Percentiles rank a stretch among this genome's conserved stretches.
These are phyloP conservation scores for Drosophila tanythrix DNA, from an alignment of 2,888 invertebrate species.

Conservation along the genomic window DNA sequence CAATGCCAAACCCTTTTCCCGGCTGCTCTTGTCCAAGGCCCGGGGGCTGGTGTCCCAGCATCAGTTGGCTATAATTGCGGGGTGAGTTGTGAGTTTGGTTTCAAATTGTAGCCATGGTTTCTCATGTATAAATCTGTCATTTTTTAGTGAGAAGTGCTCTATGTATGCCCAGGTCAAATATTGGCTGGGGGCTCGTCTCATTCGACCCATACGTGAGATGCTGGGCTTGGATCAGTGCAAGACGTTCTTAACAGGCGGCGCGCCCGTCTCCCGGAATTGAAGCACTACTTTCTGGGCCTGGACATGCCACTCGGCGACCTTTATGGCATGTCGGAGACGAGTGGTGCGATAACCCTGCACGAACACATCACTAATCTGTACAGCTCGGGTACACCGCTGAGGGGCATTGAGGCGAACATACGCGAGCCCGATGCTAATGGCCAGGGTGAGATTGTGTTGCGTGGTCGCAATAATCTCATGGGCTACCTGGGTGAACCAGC, in stretches of 20 bases:
- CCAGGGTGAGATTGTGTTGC: constrained; percentile 92
- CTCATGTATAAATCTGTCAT: too few relatives aligned
- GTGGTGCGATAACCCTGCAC: constrained; percentile 88
- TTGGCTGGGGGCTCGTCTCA: constrained; percentile 86
- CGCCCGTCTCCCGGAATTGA: constrained; percentile 92
- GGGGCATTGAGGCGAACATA: constrained; percentile 89
- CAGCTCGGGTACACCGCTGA: constrained; percentile 89
- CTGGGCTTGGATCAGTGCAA: constrained; percentile 91
- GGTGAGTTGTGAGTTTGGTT: constrained; percentile 81
- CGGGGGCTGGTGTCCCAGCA: constrained; percentile 87
- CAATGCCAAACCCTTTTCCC: constrained; percentile 89
- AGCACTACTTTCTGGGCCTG: constrained; percentile 93
- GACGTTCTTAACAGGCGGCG: constrained; percentile 91
- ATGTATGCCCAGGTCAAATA: constrained; percentile 58
- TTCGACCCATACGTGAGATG: constrained; percentile 90
- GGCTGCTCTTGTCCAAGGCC: constrained; percentile 89
- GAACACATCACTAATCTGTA: constrained; percentile 85
- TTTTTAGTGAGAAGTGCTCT: constrained; percentile 41
- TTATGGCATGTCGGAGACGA: constrained; percentile 96
- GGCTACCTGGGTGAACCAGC: constrained; percentile 91
- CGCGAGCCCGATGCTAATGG: constrained; percentile 89
- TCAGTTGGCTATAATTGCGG: constrained; percentile 86
- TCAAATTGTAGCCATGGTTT: not conserved
- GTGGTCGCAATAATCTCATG: constrained; percentile 94
- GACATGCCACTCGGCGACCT: constrained; percentile 92